A percentile compares a stretch with the other conserved stretches of the same genome.
Conservation (phyloP, 2,888 invertebrate genomes). For the Volucella inflata region DNA sequence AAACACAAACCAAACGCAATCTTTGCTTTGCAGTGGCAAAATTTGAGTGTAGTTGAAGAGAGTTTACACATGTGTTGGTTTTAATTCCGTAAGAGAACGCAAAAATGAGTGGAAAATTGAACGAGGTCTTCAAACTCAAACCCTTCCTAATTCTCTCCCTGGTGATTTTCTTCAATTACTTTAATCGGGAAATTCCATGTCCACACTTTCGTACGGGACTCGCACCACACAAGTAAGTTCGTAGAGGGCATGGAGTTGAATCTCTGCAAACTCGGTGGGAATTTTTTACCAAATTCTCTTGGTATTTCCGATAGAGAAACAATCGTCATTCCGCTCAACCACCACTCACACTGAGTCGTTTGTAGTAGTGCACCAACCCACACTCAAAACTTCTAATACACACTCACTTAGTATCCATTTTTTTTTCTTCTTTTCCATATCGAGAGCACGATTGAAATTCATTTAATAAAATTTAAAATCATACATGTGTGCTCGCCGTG, state of each 20-base stretch:
- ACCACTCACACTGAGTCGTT: not conserved
- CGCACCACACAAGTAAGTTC: too few relatives aligned
- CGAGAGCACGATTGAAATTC: slow-evolving; percentile 60
- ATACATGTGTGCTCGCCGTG: slow-evolving; percentile 26
- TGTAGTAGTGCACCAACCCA: slow-evolving; percentile 36
- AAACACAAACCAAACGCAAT: slow-evolving; percentile 8
- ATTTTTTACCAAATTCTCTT: slow-evolving; percentile 16
- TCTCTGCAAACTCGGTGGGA: slow-evolving; percentile 1
- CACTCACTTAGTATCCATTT: not conserved
- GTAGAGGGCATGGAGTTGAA: too few relatives aligned
- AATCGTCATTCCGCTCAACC: not conserved
- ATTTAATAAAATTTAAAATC: slow-evolving; percentile 65
- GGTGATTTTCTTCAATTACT: not conserved
- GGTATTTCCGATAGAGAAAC: slow-evolving; percentile 48
- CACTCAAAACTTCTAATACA: not conserved
- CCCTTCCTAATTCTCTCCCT: not conserved
- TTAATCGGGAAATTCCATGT: too few relatives aligned
- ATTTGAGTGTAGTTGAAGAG: slow-evolving; percentile 17
- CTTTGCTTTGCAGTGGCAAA: not conserved
- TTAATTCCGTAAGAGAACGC: slow-evolving; percentile 2
- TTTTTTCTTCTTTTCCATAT: slow-evolving; percentile 14
- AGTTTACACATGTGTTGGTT: slow-evolving; percentile 3
- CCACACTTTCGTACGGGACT: too few relatives aligned
- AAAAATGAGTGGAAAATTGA: not conserved
- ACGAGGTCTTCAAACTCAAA: not conserved